These are phyloP conservation scores for Hemicentrotus pulcherrimus DNA, from an alignment of 35 echinoderm and acorn worm species.

Conservation along the genomic window DNA sequence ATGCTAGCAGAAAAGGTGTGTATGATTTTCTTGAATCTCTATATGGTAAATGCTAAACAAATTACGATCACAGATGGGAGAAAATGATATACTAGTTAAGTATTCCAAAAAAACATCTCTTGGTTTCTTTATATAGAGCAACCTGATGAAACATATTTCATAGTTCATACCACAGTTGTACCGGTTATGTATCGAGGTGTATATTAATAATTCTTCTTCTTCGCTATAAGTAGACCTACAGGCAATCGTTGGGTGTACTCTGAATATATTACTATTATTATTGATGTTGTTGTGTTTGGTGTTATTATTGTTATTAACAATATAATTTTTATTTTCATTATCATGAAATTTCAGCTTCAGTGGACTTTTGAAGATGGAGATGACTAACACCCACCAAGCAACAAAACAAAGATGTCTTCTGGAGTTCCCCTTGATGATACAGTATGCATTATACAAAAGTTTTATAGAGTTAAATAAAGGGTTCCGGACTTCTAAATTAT, in stretches of 20 bases:
- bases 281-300: background rate
- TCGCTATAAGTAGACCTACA: no score
- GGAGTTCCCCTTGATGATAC: constrained; percentile 47
- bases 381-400: constrained; percentile 46
- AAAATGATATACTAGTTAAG: no score
- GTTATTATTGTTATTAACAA: background rate
- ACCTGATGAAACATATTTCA: no score
- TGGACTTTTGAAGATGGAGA: constrained; percentile 56
- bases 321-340: background rate
- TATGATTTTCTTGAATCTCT: background rate
- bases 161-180: no score
- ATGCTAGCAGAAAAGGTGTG: constrained; percentile 28
- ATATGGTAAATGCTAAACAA: background rate
- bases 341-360: background rate
- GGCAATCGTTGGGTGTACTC: no score
- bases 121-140: no score
- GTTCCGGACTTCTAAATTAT: background rate
- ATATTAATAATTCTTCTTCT: no score
- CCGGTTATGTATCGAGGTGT: no score
- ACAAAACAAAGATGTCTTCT: constrained; percentile 54
- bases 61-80: no score
- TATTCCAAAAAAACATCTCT: background rate
- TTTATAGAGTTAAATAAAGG: background rate
- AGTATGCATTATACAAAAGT: background rate
- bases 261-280: background rate